A percentile compares a stretch with the other conserved stretches of the same genome.
Conservation (phyloP, 2,888 invertebrate genomes). For the Erynnis tages region DNA sequence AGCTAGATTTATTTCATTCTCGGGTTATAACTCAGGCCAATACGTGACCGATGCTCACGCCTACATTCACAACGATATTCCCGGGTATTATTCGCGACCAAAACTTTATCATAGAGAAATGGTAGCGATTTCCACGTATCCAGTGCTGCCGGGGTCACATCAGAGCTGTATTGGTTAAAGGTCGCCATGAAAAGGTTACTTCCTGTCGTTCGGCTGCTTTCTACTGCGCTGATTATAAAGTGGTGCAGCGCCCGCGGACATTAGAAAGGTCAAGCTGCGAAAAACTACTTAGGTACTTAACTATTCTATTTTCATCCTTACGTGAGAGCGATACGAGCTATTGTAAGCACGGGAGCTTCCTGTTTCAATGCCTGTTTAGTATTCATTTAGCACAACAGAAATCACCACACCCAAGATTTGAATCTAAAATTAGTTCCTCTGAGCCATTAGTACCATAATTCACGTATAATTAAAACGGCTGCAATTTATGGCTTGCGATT, state of each 20-base stretch:
- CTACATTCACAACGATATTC: constrained; percentile 43
- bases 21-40: constrained; percentile 70
- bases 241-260: constrained; percentile 57
- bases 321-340: constrained; percentile 28
- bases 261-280: constrained; percentile 42
- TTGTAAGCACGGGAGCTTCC: constrained; percentile 1
- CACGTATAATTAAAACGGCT: constrained; percentile 15
- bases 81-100: constrained; percentile 50
- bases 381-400: constrained; percentile 22
- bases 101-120: constrained; percentile 60
- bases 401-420: constrained; percentile 19
- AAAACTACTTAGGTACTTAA: constrained; percentile 31
- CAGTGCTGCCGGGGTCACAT: constrained; percentile 58
- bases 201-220: constrained; percentile 69
- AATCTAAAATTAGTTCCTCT: constrained; percentile 12
- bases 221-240: constrained; percentile 62
- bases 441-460: constrained; percentile 14
- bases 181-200: constrained; percentile 69
- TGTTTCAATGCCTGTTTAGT: constrained; percentile 13
- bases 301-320: constrained; percentile 32
- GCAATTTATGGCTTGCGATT: constrained; percentile 10
- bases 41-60: constrained; percentile 78
- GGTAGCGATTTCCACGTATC: constrained; percentile 63
- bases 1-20: constrained; percentile 69
- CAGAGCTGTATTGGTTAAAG: constrained; percentile 61